Percentiles rank a stretch among this genome's conserved stretches.
phyloP scores from a whole-genome alignment of 2,888 invertebrate species.

The Nymphalis urticae region DNA sequence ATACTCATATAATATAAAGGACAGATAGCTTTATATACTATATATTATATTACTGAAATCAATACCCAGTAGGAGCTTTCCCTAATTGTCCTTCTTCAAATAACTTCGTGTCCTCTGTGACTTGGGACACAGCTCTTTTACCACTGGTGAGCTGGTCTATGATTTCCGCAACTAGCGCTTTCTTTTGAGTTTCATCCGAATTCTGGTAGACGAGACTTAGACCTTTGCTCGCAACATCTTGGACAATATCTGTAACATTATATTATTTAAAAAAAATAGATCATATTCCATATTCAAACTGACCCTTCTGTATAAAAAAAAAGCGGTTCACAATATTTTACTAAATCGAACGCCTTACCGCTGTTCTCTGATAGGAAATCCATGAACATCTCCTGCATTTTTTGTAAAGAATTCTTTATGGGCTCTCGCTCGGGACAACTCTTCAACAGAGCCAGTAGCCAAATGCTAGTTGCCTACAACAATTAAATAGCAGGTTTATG shows the following conservation, averaged over 20 bases:
- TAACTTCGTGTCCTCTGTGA: conserved; percentile 90
- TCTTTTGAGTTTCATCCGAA: conserved; percentile 86
- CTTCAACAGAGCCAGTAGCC: conserved; percentile 92
- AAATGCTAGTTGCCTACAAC: conserved; percentile 90
- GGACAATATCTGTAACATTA: conserved; percentile 88
- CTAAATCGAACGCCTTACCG: conserved; percentile 78
- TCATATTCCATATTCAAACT: background rate
- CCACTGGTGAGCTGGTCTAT: conserved; percentile 92
- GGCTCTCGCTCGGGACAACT: conserved; percentile 87
- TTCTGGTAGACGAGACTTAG: conserved; percentile 93
- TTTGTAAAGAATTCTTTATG: conserved; percentile 84
- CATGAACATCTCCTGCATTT: conserved; percentile 92
- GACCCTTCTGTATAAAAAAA: background rate
- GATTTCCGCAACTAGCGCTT: conserved; percentile 87
- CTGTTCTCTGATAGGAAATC: conserved; percentile 93
- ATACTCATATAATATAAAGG: background rate
- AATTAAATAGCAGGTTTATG: conserved; percentile 5
- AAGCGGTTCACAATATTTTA: no score
- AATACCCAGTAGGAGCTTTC: conserved; percentile 91
- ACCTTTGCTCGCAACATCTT: conserved; percentile 96
- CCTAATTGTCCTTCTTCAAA: conserved; percentile 95
- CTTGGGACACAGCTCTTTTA: conserved; percentile 86
- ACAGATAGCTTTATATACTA: no score
- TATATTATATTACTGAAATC: background rate
- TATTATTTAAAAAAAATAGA: background rate